Conservation (phyloP, 2,113 vertebrate species). For the Benitochromis conjunctus region DNA sequence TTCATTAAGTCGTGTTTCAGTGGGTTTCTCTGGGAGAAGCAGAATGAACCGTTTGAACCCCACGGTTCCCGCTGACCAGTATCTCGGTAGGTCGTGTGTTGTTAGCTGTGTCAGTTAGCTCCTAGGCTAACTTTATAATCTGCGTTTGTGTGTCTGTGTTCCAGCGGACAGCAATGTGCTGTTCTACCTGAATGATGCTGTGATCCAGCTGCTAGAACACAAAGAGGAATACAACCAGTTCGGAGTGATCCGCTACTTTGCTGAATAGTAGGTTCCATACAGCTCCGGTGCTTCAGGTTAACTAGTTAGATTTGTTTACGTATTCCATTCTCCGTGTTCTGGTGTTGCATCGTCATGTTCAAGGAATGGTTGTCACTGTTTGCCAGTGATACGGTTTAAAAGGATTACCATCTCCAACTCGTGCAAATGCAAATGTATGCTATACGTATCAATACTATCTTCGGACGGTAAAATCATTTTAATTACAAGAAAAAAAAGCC, state of each 20-base stretch:
- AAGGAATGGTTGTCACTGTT: not conserved
- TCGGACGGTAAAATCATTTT: no score
- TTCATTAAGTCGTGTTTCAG: not conserved
- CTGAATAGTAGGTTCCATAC: slow-evolving; percentile 84
- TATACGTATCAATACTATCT: not conserved
- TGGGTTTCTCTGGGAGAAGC: not conserved
- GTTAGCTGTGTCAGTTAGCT: not conserved
- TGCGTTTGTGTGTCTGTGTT: not conserved
- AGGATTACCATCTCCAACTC: not conserved
- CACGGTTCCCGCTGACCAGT: slow-evolving; percentile 42
- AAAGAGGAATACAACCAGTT: slow-evolving; percentile 90
- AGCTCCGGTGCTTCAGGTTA: not conserved
- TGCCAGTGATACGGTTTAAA: not conserved
- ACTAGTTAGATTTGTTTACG: not conserved
- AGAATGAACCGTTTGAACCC: slow-evolving; percentile 55
- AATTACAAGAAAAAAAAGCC: no score
- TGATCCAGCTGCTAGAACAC: slow-evolving; percentile 90
- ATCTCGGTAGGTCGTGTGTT: slow-evolving; percentile 51
- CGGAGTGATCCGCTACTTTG: slow-evolving; percentile 89
- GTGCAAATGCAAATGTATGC: not conserved
- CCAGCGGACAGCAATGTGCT: slow-evolving; percentile 87
- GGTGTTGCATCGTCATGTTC: not conserved
- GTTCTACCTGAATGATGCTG: slow-evolving; percentile 92
- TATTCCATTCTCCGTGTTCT: not conserved
- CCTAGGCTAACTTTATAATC: not conserved